Percentiles rank a stretch among this genome's conserved stretches.
These are phyloP conservation scores for Torymus texanus DNA, from an alignment of 2,888 invertebrate genomes.

Conservation along the genomic window DNA sequence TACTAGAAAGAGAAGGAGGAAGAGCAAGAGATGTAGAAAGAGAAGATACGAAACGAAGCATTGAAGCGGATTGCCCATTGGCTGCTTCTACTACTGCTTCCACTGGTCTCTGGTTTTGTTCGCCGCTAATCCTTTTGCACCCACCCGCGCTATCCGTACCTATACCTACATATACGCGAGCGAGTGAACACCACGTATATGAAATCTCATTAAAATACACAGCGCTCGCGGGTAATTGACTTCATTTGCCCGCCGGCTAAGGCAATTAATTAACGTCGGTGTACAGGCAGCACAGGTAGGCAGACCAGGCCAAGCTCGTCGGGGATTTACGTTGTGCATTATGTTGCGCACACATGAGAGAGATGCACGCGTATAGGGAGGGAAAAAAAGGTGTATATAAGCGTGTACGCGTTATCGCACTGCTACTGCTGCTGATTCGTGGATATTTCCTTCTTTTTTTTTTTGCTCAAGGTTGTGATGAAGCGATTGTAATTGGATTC, in stretches of 20 bases:
- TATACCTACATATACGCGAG: too few species aligned
- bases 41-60: neutral
- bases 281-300: too few species aligned
- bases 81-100: neutral
- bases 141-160: too few species aligned
- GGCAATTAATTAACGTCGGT: conserved; percentile 35
- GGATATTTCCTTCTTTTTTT: too few species aligned
- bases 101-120: neutral
- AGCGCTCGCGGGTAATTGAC: conserved; percentile 26
- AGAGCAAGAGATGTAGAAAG: neutral
- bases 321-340: neutral
- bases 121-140: conserved; percentile 20
- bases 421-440: too few species aligned
- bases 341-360: neutral
- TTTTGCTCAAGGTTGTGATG: too few species aligned
- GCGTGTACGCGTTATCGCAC: too few species aligned
- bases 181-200: neutral
- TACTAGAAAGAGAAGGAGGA: neutral
- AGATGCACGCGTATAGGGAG: neutral
- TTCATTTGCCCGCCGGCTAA: conserved; percentile 25
- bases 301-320: too few species aligned
- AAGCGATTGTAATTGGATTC: too few species aligned
- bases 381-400: too few species aligned
- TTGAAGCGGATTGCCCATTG: neutral
- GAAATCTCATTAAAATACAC: conserved; percentile 51